Evolutionary conservation across 2,113 vertebrate genomes (phyloP).

Genomic region (Panurus biarmicus): DNA sequence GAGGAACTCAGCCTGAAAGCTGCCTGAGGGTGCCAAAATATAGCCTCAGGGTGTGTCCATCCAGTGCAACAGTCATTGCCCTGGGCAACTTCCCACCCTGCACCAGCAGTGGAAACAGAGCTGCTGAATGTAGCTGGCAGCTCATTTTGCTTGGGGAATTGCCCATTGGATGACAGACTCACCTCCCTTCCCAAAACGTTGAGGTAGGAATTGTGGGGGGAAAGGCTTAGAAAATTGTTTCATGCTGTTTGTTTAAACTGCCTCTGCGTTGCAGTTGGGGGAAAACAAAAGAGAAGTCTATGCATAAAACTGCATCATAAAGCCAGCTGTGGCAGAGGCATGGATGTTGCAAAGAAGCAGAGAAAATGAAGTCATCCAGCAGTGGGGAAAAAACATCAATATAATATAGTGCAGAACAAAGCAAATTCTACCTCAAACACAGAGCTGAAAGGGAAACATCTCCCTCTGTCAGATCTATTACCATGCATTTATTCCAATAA

Average conservation of each 20-base stretch:
- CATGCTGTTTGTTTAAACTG: conserved; percentile 17
- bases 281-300: neutral
- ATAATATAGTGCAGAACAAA: conserved; percentile 52
- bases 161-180: neutral
- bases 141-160: neutral
- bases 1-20: neutral
- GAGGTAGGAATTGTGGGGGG: neutral
- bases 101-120: neutral
- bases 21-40: neutral
- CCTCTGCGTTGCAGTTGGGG: neutral
- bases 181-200: neutral
- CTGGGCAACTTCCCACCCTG: neutral
- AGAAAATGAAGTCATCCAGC: conserved; percentile 53
- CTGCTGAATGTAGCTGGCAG: neutral
- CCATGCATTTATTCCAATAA: conserved; percentile 39
- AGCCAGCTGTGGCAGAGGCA: conserved; percentile 22
- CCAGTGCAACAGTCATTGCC: neutral
- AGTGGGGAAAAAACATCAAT: neutral
- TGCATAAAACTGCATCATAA: neutral
- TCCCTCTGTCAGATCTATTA: conserved; percentile 47
- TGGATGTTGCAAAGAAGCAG: neutral
- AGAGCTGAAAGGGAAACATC: conserved; percentile 47
- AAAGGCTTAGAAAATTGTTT: conserved; percentile 11
- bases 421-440: conserved; percentile 46
- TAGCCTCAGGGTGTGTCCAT: neutral